phyloP scores from a whole-genome alignment of 2,113 vertebrate species.

The Pseudorhombus dupliciocellatus region DNA sequence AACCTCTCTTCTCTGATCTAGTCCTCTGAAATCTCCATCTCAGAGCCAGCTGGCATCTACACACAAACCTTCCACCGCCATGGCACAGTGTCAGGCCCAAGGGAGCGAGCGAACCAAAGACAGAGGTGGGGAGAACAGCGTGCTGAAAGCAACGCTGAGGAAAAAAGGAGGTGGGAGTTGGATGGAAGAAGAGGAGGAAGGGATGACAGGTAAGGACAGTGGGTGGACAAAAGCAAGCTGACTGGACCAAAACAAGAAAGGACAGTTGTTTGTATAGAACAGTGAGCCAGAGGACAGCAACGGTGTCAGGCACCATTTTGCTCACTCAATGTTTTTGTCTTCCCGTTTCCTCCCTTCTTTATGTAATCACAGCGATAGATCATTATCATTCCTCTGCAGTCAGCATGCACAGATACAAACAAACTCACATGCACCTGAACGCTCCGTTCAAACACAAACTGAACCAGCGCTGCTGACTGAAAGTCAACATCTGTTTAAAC shows the following conservation, averaged over 20 bases:
- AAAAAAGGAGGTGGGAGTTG: slow-evolving; percentile 1
- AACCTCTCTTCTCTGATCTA: slow-evolving; percentile 57
- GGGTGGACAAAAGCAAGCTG: slow-evolving; percentile 38
- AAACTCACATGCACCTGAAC: neutral
- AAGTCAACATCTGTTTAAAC: neutral
- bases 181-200: slow-evolving; percentile 27
- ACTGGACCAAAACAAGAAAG: slow-evolving; percentile 6
- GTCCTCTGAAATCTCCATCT: slow-evolving; percentile 43
- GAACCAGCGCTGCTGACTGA: neutral
- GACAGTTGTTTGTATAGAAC: slow-evolving; percentile 6
- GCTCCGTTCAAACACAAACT: neutral
- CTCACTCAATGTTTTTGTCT: slow-evolving; percentile 2
- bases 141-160: slow-evolving; percentile 24
- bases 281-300: neutral
- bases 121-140: slow-evolving; percentile 11
- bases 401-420: slow-evolving; percentile 8
- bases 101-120: slow-evolving; percentile 44
- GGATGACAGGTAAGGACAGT: slow-evolving; percentile 50
- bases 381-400: slow-evolving; percentile 32
- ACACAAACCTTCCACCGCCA: slow-evolving; percentile 48
- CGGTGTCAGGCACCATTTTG: neutral
- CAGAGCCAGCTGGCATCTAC: slow-evolving; percentile 61
- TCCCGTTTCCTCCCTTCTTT: slow-evolving; percentile 1
- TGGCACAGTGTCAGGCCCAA: slow-evolving; percentile 53
- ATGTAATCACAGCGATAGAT: slow-evolving; percentile 18